Percentiles rank a stretch among this genome's conserved stretches.
Evolutionary conservation across 2,888 invertebrate genomes (phyloP).

Genomic region (Prosopocoilus inquinatus): DNA sequence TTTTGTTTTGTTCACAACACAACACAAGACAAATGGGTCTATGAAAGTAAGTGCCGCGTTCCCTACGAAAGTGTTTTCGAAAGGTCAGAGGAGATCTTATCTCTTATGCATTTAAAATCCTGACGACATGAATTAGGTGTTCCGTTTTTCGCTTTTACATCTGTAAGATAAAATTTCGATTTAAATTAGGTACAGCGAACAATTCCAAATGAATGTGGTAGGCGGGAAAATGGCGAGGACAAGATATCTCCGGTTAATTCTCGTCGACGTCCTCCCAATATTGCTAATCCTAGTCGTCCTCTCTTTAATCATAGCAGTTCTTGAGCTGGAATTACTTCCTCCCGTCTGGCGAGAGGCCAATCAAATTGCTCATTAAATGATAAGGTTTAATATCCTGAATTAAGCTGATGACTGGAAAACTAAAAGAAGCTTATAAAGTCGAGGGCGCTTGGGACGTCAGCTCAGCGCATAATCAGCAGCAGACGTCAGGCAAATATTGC

Average conservation of each 20-base stretch:
- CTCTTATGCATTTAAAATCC: no score
- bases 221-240: not conserved
- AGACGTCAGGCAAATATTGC: slow-evolving; percentile 19
- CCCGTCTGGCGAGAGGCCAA: slow-evolving; percentile 29
- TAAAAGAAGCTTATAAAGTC: slow-evolving; percentile 43
- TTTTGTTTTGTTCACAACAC: no score
- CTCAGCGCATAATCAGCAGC: slow-evolving; percentile 15
- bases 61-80: no score
- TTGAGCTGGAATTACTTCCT: slow-evolving; percentile 16
- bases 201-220: not conserved
- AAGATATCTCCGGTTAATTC: slow-evolving; percentile 4
- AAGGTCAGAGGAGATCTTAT: no score
- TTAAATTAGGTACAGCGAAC: no score
- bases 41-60: no score
- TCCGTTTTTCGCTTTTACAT: no score
- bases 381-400: slow-evolving; percentile 46
- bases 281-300: slow-evolving; percentile 8
- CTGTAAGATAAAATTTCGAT: no score
- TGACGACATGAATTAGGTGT: no score
- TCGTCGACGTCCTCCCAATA: not conserved
- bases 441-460: slow-evolving; percentile 5
- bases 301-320: slow-evolving; percentile 17
- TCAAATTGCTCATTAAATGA: slow-evolving; percentile 48
- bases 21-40: no score
- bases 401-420: slow-evolving; percentile 41